These are phyloP conservation scores for Ianthella basta DNA, from an alignment of 37 sponge, comb jelly and placozoan genomes.

Conservation along the genomic window DNA sequence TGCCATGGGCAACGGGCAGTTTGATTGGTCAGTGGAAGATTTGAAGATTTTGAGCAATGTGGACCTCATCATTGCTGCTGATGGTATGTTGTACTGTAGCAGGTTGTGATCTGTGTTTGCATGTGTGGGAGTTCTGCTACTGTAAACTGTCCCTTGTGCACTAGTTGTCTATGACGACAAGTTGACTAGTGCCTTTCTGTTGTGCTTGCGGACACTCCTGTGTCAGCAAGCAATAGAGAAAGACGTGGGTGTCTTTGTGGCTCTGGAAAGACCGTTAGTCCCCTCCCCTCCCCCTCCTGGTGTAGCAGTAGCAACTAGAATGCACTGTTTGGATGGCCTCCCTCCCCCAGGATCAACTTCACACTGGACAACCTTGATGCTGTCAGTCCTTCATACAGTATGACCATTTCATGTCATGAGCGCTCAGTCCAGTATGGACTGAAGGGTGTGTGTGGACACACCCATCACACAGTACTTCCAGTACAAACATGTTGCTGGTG, in stretches of 20 bases:
- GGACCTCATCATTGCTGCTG: slow-evolving; percentile 40
- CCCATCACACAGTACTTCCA: background rate
- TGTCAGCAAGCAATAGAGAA: background rate
- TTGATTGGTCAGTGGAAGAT: slow-evolving; percentile 25
- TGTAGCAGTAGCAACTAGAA: background rate
- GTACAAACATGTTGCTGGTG: slow-evolving; percentile 22
- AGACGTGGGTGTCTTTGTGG: slow-evolving; percentile 10
- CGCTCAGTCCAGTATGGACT: background rate
- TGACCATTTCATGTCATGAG: slow-evolving; percentile 18
- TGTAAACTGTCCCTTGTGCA: background rate
- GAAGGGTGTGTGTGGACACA: background rate
- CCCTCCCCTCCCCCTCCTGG: too few relatives aligned
- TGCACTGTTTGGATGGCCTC: background rate
- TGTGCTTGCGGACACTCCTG: background rate
- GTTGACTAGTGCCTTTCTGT: slow-evolving; percentile 11
- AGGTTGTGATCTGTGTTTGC: background rate
- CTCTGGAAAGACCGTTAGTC: slow-evolving; percentile 11
- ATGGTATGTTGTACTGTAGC: slow-evolving; percentile 31
- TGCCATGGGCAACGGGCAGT: background rate
- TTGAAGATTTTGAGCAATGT: background rate
- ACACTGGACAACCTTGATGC: slow-evolving; percentile 27
- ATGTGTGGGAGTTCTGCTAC: too few relatives aligned
- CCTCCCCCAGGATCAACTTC: slow-evolving; percentile 29
- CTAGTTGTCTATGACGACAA: slow-evolving; percentile 29
- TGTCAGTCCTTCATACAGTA: slow-evolving; percentile 28